These are phyloP conservation scores for Chelon auratus DNA, from an alignment of 2,797 vertebrate genomes.

Conservation along the genomic window DNA sequence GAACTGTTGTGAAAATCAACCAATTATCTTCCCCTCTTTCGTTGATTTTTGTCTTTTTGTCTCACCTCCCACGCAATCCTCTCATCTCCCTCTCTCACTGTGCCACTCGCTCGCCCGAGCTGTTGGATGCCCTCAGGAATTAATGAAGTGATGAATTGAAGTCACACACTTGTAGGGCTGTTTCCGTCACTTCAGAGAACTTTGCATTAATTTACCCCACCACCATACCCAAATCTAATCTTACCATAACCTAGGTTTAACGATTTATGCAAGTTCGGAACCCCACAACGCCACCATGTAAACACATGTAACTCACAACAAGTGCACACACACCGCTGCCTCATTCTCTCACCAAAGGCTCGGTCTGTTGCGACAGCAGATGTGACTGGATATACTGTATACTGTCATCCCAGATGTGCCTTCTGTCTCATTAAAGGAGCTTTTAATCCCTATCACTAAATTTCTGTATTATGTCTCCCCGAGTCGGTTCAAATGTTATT, in stretches of 20 bases:
- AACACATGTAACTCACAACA: slow-evolving; percentile 1
- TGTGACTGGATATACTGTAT: slow-evolving; percentile 46
- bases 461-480: not conserved
- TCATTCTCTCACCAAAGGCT: slow-evolving; percentile 18
- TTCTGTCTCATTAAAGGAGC: slow-evolving; percentile 34
- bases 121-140: slow-evolving; percentile 31
- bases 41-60: slow-evolving; percentile 38
- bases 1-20: slow-evolving; percentile 31
- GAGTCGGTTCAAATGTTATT: too few relatives aligned
- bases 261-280: not conserved
- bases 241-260: not conserved
- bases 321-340: not conserved
- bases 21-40: slow-evolving; percentile 30
- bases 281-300: not conserved
- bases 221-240: not conserved
- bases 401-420: slow-evolving; percentile 35
- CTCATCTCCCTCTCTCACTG: slow-evolving; percentile 33
- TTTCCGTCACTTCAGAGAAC: not conserved
- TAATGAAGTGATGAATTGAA: slow-evolving; percentile 49
- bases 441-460: slow-evolving; percentile 60
- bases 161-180: slow-evolving; percentile 10
- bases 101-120: slow-evolving; percentile 41
- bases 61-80: slow-evolving; percentile 37
- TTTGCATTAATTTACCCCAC: slow-evolving; percentile 2
- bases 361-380: slow-evolving; percentile 52